phyloP scores from a whole-genome alignment of 2,113 vertebrate genomes.

The Scytalopus superciliaris region DNA sequence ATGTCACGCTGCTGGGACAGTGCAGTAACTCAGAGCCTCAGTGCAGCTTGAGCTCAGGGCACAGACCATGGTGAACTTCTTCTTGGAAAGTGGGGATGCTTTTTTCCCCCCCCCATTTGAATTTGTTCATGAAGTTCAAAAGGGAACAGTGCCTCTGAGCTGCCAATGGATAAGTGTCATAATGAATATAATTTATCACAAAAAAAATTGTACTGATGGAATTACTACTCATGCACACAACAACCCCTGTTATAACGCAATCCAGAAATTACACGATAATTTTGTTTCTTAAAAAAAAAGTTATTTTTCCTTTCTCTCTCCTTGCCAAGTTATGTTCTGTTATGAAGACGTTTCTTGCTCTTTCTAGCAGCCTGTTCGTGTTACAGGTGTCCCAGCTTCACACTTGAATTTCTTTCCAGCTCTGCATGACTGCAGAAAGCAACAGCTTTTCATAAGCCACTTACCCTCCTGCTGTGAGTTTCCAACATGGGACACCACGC shows the following conservation, averaged over 20 bases:
- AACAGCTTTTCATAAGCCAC: not conserved
- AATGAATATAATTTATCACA: not conserved
- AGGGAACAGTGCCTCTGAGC: not conserved
- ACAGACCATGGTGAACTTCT: not conserved
- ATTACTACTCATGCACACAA: not conserved
- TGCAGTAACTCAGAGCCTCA: not conserved
- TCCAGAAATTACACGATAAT: not conserved
- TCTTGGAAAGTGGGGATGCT: not conserved
- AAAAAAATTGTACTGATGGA: not conserved
- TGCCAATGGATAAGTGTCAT: not conserved
- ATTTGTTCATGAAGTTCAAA: not conserved
- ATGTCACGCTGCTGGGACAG: accelerated
- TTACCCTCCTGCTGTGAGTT: not conserved
- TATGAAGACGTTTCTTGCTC: not conserved
- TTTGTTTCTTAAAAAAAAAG: not conserved
- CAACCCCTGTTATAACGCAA: accelerated
- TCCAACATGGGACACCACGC: not conserved
- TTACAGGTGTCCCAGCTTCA: not conserved
- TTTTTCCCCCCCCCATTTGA: not conserved
- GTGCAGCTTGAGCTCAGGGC: not conserved
- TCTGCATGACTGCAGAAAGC: not conserved
- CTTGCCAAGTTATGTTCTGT: not conserved
- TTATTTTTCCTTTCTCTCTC: not conserved
- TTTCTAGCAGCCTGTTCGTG: accelerated
- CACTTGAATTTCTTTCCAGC: not conserved